phyloP scores from a whole-genome alignment of 2,888 invertebrate genomes.

The Fragum sueziense region DNA sequence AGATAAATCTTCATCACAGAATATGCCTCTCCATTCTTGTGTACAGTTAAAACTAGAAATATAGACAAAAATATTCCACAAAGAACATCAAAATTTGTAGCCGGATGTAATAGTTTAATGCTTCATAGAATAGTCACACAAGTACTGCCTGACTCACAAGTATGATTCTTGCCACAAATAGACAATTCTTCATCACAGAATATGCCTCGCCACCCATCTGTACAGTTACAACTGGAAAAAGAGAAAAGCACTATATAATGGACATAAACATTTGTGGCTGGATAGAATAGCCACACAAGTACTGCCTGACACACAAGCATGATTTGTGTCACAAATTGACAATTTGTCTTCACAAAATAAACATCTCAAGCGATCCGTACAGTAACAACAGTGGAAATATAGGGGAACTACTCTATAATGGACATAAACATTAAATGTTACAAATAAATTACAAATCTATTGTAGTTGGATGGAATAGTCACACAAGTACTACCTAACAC shows the following conservation, averaged over 20 bases:
- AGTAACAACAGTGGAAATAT: slow-evolving; percentile 49
- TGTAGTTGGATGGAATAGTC: slow-evolving; percentile 22
- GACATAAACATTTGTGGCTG: slow-evolving; percentile 46
- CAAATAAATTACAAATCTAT: too few relatives aligned
- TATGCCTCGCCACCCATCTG: slow-evolving; percentile 35
- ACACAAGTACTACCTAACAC: slow-evolving; percentile 41
- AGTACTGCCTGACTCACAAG: slow-evolving; percentile 37
- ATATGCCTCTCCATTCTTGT: slow-evolving; percentile 37
- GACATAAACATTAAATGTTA: too few relatives aligned
- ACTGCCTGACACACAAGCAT: slow-evolving; percentile 40
- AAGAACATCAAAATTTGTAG: slow-evolving; percentile 40
- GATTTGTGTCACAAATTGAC: slow-evolving; percentile 38
- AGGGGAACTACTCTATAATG: too few relatives aligned
- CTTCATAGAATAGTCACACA: slow-evolving; percentile 31
- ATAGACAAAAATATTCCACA: too few relatives aligned
- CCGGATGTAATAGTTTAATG: too few relatives aligned
- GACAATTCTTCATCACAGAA: slow-evolving; percentile 33
- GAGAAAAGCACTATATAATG: slow-evolving; percentile 8
- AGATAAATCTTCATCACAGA: slow-evolving; percentile 33
- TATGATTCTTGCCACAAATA: slow-evolving; percentile 36
- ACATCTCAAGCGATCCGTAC: slow-evolving; percentile 38
- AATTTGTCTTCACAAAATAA: slow-evolving; percentile 34
- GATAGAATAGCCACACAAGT: slow-evolving; percentile 38
- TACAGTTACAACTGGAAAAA: slow-evolving; percentile 39
- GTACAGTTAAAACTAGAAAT: slow-evolving; percentile 47